Conservation (phyloP, 2,113 vertebrate species). For the Dendrocopos noguchii region DNA sequence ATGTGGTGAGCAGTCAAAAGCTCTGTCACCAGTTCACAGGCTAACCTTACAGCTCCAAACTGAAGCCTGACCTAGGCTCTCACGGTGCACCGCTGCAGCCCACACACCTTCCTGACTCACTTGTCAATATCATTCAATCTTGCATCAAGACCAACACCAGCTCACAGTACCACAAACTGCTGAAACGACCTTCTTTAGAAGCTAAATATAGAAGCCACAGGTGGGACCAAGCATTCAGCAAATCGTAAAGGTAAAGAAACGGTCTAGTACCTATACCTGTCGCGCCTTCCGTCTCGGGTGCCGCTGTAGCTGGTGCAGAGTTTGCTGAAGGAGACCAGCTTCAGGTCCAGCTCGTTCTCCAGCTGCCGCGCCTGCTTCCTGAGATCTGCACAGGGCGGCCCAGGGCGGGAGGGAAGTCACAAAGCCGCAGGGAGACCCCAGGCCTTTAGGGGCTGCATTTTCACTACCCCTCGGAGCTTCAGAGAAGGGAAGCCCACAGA, state of each 20-base stretch:
- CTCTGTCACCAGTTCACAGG: accelerated
- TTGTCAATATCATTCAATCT: accelerated
- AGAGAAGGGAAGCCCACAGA: neutral
- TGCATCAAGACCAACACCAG: neutral
- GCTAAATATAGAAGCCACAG: neutral
- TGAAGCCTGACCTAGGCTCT: neutral
- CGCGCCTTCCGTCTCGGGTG: slow-evolving; percentile 88
- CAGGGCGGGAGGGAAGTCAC: neutral
- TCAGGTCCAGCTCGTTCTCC: slow-evolving; percentile 97
- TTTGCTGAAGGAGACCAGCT: slow-evolving; percentile 98
- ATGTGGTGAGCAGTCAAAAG: accelerated
- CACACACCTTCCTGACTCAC: neutral
- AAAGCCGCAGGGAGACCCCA: neutral
- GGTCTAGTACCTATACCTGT: slow-evolving; percentile 89
- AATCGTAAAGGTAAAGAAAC: neutral
- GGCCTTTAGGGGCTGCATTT: too few species aligned
- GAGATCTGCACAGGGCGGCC: slow-evolving; percentile 82
- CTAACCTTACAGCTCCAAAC: neutral
- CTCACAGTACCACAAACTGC: accelerated
- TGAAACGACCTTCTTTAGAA: neutral
- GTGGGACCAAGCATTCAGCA: neutral
- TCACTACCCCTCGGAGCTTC: neutral
- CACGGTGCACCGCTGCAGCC: neutral
- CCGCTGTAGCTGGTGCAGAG: slow-evolving; percentile 91
- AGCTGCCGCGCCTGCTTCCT: slow-evolving; percentile 96